Conservation (phyloP, 2,888 invertebrate species). For the Emmelina monodactyla region DNA sequence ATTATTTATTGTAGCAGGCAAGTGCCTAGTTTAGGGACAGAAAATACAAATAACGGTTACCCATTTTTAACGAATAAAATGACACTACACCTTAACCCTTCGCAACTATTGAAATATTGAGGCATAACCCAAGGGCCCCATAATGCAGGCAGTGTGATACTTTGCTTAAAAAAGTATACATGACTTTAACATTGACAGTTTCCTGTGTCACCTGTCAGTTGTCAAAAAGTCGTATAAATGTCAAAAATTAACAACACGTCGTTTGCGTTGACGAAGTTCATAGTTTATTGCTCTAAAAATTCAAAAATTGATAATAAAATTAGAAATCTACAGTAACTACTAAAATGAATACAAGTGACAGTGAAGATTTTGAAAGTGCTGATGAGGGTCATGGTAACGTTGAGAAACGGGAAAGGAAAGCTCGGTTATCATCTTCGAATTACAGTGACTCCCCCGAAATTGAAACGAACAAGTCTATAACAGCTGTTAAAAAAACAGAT, state of each 20-base stretch:
- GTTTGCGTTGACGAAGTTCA: background rate
- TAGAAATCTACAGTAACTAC: background rate
- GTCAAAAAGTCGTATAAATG: conserved; percentile 12
- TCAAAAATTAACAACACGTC: no score
- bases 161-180: no score
- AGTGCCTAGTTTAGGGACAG: no score
- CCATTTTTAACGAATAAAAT: no score
- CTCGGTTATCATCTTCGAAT: conserved; percentile 45
- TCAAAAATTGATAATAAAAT: background rate
- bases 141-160: no score
- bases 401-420: conserved; percentile 40
- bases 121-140: no score
- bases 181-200: background rate
- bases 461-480: conserved; percentile 20
- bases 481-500: conserved; percentile 11
- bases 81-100: no score
- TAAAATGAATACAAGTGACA: conserved; percentile 74
- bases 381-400: conserved; percentile 68
- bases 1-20: no score
- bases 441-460: conserved; percentile 39
- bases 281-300: conserved; percentile 9
- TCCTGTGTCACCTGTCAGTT: background rate
- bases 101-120: no score
- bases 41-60: no score
- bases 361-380: conserved; percentile 80